Evolutionary conservation across 2,113 vertebrate genomes (phyloP).

Genomic region (Tichodroma muraria): DNA sequence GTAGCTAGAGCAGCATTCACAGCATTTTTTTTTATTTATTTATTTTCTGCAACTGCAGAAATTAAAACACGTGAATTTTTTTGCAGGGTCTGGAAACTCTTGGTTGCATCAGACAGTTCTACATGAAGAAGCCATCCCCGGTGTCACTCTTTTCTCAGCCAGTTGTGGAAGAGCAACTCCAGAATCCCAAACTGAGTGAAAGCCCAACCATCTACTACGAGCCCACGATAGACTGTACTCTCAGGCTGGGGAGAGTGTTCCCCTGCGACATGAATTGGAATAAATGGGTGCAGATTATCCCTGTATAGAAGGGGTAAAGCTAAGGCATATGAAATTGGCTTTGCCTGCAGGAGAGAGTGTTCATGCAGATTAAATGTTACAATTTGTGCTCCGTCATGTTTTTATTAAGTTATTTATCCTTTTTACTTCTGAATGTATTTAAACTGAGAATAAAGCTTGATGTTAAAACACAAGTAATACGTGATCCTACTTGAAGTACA

Average conservation of each 20-base stretch:
- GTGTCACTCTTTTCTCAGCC: constrained; percentile 77
- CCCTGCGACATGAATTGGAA: constrained; percentile 89
- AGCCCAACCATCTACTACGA: constrained; percentile 74
- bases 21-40: rapidly evolving
- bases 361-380: not conserved
- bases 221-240: constrained; percentile 82
- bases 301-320: not conserved
- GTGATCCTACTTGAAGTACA: not conserved
- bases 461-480: not conserved
- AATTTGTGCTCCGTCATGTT: not conserved
- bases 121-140: constrained; percentile 45
- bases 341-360: too few species aligned
- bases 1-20: not conserved
- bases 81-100: constrained; percentile 79
- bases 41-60: not conserved
- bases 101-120: constrained; percentile 78
- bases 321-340: not conserved
- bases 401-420: constrained; percentile 28
- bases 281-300: constrained; percentile 66
- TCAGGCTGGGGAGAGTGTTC: constrained; percentile 80
- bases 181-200: not conserved
- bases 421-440: constrained; percentile 16
- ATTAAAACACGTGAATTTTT: not conserved
- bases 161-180: not conserved
- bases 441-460: not conserved